A percentile compares a stretch with the other conserved stretches of the same genome.
Conservation (phyloP, 2,797 vertebrate species). For the Darevskia mixta region DNA sequence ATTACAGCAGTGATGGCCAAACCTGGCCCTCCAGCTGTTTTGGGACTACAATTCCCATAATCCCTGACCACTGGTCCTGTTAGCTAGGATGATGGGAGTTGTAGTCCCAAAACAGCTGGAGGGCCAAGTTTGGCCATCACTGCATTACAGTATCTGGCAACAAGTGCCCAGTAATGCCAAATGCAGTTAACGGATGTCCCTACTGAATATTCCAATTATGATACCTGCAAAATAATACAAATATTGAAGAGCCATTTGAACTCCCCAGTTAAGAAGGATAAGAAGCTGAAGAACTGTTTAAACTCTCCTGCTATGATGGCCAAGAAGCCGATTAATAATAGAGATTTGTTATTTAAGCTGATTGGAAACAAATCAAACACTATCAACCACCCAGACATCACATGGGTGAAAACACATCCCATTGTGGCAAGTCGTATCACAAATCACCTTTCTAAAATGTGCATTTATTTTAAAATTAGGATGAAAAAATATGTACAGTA, state of each 20-base stretch:
- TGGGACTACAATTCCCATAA: too few species aligned
- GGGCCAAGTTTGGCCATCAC: too few species aligned
- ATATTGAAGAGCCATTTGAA: too few species aligned
- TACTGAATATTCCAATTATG: not conserved
- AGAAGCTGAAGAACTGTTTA: not conserved
- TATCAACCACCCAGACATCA: not conserved
- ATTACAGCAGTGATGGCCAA: not conserved
- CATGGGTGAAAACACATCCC: not conserved
- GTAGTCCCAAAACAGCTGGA: too few species aligned
- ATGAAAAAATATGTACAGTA: not conserved
- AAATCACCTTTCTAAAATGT: not conserved
- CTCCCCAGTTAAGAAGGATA: too few species aligned
- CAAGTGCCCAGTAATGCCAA: not conserved
- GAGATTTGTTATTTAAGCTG: not conserved
- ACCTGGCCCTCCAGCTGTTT: too few species aligned
- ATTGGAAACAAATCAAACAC: not conserved
- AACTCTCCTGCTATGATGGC: not conserved
- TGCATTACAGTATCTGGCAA: not conserved
- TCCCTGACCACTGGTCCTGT: too few species aligned
- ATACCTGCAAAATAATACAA: not conserved
- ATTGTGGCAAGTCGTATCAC: not conserved
- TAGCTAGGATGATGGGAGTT: too few species aligned
- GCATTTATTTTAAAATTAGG: slow-evolving; percentile 50
- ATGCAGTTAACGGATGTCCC: not conserved
- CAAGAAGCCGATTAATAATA: not conserved